A percentile compares a stretch with the other conserved stretches of the same genome.
Conservation (phyloP, 2,113 vertebrate genomes). For the Poeciliopsis prolifica region DNA sequence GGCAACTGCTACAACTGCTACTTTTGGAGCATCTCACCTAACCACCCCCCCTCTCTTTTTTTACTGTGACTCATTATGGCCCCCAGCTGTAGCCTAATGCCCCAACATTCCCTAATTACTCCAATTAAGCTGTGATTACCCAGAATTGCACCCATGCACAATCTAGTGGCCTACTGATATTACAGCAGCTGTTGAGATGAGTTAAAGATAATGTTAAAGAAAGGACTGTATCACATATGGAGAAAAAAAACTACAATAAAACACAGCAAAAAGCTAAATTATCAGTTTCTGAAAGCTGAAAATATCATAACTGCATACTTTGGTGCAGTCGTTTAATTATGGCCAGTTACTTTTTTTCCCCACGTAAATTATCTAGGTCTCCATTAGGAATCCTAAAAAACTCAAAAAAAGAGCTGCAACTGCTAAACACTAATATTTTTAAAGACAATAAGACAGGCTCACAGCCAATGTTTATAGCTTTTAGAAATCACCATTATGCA, state of each 20-base stretch:
- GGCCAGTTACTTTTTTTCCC: neutral
- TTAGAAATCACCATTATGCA: conserved; percentile 68
- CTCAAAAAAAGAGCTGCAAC: conserved; percentile 14
- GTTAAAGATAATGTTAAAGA: conserved; percentile 47
- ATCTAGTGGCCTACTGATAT: conserved; percentile 66
- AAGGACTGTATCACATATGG: conserved; percentile 11
- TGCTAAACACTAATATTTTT: conserved; percentile 35
- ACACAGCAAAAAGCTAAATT: neutral
- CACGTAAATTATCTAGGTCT: conserved; percentile 2
- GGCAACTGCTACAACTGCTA: conserved; percentile 67
- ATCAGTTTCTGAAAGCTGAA: neutral
- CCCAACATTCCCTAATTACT: conserved; percentile 79
- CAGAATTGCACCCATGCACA: conserved; percentile 76
- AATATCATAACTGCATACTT: conserved; percentile 5
- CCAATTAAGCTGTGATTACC: conserved; percentile 82
- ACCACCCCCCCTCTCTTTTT: conserved; percentile 39
- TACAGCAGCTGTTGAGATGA: conserved; percentile 67
- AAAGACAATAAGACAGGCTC: conserved; percentile 30
- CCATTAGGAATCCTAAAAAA: conserved; percentile 28
- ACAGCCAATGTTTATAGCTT: conserved; percentile 43
- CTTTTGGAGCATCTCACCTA: conserved; percentile 64
- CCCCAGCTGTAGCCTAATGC: conserved; percentile 79
- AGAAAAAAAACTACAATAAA: neutral
- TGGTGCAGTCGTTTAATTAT: neutral
- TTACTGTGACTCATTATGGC: conserved; percentile 70